These are phyloP conservation scores for Paramisgurnus dabryanus DNA, from an alignment of 2,113 vertebrate genomes.

Conservation along the genomic window DNA sequence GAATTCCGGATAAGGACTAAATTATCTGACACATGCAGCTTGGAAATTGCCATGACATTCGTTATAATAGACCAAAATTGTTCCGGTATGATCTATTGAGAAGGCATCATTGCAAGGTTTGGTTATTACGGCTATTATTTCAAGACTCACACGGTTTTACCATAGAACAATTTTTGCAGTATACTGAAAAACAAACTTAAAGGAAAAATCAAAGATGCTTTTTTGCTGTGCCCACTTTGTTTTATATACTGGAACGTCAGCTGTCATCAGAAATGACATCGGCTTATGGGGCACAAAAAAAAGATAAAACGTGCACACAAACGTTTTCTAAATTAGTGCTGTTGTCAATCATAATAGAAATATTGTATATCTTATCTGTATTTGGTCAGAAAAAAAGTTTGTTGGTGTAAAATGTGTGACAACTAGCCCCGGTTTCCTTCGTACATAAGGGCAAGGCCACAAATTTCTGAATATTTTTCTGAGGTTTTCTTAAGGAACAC, in stretches of 20 bases:
- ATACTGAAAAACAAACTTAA: background rate
- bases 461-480: background rate
- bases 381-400: background rate
- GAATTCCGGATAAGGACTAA: background rate
- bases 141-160: background rate
- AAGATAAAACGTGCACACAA: too few species aligned
- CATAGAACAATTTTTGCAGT: background rate
- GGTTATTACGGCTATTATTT: conserved; percentile 11
- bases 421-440: too few species aligned
- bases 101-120: conserved; percentile 3
- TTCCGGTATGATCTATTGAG: background rate
- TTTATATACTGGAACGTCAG: too few species aligned
- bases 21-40: conserved; percentile 22
- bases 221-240: background rate
- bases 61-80: conserved; percentile 7
- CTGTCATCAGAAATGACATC: too few species aligned
- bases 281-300: too few species aligned
- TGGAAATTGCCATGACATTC: background rate
- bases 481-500: background rate
- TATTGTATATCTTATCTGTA: too few species aligned
- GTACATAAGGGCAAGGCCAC: background rate
- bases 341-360: too few species aligned
- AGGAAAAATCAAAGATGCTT: background rate
- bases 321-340: too few species aligned
- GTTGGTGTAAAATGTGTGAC: background rate